Percentiles rank a stretch among this genome's conserved stretches.
Conservation (phyloP, 2,113 vertebrate species). For the Cyprinus carpio region DNA sequence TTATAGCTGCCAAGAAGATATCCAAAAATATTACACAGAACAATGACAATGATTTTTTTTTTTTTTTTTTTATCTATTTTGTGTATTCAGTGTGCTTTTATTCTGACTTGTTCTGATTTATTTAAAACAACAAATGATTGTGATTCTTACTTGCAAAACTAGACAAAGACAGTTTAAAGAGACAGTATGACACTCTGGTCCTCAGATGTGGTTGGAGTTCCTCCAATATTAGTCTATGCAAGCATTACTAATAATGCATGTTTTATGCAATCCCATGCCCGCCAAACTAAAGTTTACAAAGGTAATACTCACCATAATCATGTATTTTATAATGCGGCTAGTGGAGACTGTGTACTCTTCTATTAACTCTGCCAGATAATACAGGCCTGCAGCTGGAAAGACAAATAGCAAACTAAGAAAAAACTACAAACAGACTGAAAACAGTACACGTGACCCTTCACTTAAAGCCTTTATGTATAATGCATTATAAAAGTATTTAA, state of each 20-base stretch:
- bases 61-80: no score
- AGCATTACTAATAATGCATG: not conserved
- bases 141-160: no score
- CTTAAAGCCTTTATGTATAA: not conserved
- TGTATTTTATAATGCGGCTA: constrained; percentile 95
- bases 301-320: constrained; percentile 88
- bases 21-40: no score
- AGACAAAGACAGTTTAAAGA: no score
- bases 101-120: no score
- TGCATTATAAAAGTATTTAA: not conserved
- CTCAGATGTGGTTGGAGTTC: not conserved
- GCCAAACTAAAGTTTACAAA: not conserved
- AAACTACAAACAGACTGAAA: not conserved
- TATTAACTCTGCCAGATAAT: constrained; percentile 94
- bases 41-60: no score
- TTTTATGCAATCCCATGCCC: not conserved
- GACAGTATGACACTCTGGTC: not conserved
- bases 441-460: not conserved
- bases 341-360: constrained; percentile 95
- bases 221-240: no score
- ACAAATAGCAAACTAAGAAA: constrained; percentile 14
- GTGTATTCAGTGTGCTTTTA: no score
- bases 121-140: no score
- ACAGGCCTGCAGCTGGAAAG: constrained; percentile 86
- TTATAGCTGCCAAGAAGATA: no score